These are phyloP conservation scores for Drosophila cracens DNA, from an alignment of 2,888 invertebrate genomes.

Conservation along the genomic window DNA sequence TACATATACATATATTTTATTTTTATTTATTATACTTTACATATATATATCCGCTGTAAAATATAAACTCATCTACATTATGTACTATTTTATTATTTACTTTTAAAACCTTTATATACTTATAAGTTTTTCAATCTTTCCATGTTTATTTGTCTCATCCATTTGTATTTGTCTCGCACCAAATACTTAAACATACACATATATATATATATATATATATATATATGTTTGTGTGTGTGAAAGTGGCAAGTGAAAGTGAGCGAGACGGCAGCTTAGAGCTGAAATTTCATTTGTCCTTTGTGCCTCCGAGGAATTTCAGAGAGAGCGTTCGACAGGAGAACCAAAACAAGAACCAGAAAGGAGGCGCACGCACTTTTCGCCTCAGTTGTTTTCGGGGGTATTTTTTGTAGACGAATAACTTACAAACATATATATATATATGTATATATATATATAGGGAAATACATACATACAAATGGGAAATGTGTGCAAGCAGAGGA, in stretches of 20 bases:
- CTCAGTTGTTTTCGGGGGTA: slow-evolving; percentile 32
- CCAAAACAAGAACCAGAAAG: neutral
- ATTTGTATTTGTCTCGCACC: neutral
- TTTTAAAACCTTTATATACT: neutral
- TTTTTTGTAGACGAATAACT: slow-evolving; percentile 11
- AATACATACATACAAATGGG: neutral
- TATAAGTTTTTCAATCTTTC: neutral
- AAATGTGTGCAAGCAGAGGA: neutral
- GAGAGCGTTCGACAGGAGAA: neutral
- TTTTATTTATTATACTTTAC: neutral
- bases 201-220: neutral
- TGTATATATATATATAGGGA: neutral
- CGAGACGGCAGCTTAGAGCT: slow-evolving; percentile 61
- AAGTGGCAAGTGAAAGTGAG: slow-evolving; percentile 71
- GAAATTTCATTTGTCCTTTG: slow-evolving; percentile 75
- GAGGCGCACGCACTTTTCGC: slow-evolving; percentile 62
- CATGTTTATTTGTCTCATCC: neutral
- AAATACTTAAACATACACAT: neutral
- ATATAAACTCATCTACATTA: neutral
- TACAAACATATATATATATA: neutral
- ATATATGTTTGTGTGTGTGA: slow-evolving; percentile 21
- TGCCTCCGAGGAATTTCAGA: slow-evolving; percentile 14
- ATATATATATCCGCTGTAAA: neutral
- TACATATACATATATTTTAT: neutral
- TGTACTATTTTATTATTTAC: neutral